Percentiles rank a stretch among this genome's conserved stretches.
phyloP scores from a whole-genome alignment of 2,113 vertebrate species.

The Cranoglanis bouderius region DNA sequence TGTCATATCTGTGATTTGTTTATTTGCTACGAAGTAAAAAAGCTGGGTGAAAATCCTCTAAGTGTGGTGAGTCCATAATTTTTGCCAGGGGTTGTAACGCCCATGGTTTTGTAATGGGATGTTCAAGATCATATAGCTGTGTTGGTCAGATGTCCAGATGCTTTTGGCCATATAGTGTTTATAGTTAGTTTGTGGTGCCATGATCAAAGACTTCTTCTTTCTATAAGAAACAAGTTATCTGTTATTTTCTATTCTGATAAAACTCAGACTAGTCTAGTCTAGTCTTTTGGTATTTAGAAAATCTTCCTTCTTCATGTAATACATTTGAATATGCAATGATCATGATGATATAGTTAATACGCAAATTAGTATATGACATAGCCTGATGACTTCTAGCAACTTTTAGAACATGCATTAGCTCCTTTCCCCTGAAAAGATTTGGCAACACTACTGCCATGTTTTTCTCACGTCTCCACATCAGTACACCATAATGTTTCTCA shows the following conservation, averaged over 20 bases:
- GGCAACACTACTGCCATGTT: background rate
- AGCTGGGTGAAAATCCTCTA: too few species aligned
- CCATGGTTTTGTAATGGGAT: background rate
- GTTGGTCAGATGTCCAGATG: background rate
- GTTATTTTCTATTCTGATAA: background rate
- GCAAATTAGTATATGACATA: background rate
- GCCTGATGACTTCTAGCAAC: background rate
- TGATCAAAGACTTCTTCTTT: background rate
- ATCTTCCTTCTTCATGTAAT: background rate
- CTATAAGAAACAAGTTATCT: background rate
- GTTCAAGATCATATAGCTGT: background rate
- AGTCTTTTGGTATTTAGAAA: background rate
- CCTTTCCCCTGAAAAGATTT: background rate
- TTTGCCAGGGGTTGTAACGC: too few species aligned
- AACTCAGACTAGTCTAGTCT: background rate
- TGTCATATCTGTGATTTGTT: too few species aligned
- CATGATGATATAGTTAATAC: background rate
- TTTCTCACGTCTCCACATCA: background rate
- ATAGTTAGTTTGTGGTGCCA: background rate
- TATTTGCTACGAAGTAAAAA: too few species aligned
- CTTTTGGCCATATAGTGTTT: background rate
- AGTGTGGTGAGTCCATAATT: too few species aligned
- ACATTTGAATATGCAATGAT: background rate
- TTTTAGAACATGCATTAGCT: background rate
- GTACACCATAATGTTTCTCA: background rate